These are phyloP conservation scores for Patella pellucida DNA, from an alignment of 2,888 invertebrate genomes.

Conservation along the genomic window DNA sequence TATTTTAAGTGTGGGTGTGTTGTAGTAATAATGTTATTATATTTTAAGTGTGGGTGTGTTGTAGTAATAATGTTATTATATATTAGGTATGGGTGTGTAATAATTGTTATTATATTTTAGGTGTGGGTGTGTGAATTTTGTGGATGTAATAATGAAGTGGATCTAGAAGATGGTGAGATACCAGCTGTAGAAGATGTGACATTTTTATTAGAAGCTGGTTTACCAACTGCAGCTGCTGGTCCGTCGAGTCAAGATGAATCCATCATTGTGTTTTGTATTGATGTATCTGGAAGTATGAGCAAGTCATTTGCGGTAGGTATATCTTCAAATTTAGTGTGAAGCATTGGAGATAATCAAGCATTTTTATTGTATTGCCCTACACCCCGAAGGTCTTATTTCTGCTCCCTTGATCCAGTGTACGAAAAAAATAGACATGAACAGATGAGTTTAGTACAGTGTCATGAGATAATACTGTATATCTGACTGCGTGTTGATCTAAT, in stretches of 20 bases:
- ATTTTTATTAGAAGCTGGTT: conserved; percentile 65
- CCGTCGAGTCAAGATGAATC: conserved; percentile 60
- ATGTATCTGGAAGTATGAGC: conserved; percentile 70
- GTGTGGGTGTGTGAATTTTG: conserved; percentile 69
- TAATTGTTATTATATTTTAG: conserved; percentile 34
- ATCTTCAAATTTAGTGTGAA: background rate
- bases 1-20: background rate
- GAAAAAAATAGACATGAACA: too few species aligned
- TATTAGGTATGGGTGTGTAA: background rate
- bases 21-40: background rate
- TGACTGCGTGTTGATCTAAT: too few species aligned
- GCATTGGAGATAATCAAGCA: too few species aligned
- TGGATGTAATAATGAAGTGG: conserved; percentile 49
- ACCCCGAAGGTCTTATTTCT: too few species aligned
- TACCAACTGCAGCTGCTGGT: conserved; percentile 57
- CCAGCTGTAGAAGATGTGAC: conserved; percentile 64
- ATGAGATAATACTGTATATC: too few species aligned
- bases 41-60: background rate
- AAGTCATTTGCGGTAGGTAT: conserved; percentile 64
- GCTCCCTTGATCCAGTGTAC: too few species aligned
- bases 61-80: background rate
- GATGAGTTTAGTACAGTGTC: too few species aligned
- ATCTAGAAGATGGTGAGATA: conserved; percentile 63
- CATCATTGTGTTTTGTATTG: conserved; percentile 67
- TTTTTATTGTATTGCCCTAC: too few species aligned